Evolutionary conservation across 2,888 invertebrate genomes (phyloP), one percentile per base, ranked within the genome.

Genomic region (Coleophora deauratella): DNA sequence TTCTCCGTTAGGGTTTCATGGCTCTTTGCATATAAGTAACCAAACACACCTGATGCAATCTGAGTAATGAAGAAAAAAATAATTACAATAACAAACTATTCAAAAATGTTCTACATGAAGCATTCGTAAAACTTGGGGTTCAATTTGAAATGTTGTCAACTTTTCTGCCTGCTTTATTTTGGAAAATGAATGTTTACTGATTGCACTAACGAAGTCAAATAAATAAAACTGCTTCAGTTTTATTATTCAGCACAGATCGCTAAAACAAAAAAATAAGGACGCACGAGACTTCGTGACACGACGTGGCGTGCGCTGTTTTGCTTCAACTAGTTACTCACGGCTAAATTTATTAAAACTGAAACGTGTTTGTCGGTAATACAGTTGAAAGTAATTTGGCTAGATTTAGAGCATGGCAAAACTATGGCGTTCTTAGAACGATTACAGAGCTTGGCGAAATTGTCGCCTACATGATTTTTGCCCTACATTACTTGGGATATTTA

Each of bases 241-340:
- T 9, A 10, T n/a, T 33, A 33, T 27, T 28, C n/a, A 30, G 34
- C 34, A 40, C 34, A 31, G 42, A 35, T 40, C 37, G 27, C 39
- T 14, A 39, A 59, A 51, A 59, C 57, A 52, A 21, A 21, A 65
- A 73, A 81, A 77, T 75, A 73, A 68, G 74, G 66, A 71, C 74
- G 59, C 76, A 76, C 74, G 73, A 66, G 56, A 65, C 56, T 71
- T 76, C 81, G 80, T 80, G 81, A 72, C 70, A 61, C 60, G 47
- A 6, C 3, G 53, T 72, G 52, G 73, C 77, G 72, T 77, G 76
- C 21, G 21, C 3, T 21, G 21, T 21, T 21, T 21, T 21, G 21
- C 6, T 21, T 21, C 3, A 21, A 21, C 9, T 4, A 31, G 10
- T 31, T 11, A 31, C 11, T 44, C 51, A 54, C 42, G 47, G 37